A percentile compares a stretch with the other conserved stretches of the same genome.
These are phyloP conservation scores for Triplophysa dalaica DNA, from an alignment of 2,113 vertebrate genomes.

Conservation along the genomic window DNA sequence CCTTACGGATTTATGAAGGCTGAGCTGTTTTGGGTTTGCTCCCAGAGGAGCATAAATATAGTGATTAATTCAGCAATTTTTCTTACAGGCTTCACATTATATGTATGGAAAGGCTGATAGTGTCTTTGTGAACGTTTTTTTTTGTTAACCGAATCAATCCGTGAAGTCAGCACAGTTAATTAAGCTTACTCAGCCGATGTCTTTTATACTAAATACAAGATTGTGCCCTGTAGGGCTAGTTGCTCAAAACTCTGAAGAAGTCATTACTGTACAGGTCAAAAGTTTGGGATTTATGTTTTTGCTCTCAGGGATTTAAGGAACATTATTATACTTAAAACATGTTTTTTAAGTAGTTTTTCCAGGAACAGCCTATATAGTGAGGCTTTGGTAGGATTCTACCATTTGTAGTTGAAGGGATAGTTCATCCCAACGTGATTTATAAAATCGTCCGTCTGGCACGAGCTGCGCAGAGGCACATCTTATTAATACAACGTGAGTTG, in stretches of 20 bases:
- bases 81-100: not conserved
- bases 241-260: not conserved
- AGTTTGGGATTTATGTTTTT: too few species aligned
- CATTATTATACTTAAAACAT: too few species aligned
- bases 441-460: too few species aligned
- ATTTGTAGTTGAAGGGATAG: too few species aligned
- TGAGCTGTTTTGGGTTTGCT: conserved; percentile 9
- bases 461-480: too few species aligned
- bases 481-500: too few species aligned
- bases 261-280: not conserved
- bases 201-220: not conserved
- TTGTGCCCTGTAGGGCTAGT: conserved; percentile 2
- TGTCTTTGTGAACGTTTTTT: not conserved
- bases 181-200: conserved; percentile 1
- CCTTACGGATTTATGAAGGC: not conserved
- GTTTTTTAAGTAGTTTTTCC: too few species aligned
- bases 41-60: conserved; percentile 14
- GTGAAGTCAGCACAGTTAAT: conserved; percentile 3
- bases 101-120: not conserved
- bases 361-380: too few species aligned
- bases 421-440: too few species aligned
- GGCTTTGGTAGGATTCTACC: too few species aligned
- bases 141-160: not conserved
- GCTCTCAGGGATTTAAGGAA: too few species aligned
- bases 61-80: conserved; percentile 16